These are phyloP conservation scores for Bombus superbus DNA, from an alignment of 1,140 invertebrate genomes.

Conservation along the genomic window DNA sequence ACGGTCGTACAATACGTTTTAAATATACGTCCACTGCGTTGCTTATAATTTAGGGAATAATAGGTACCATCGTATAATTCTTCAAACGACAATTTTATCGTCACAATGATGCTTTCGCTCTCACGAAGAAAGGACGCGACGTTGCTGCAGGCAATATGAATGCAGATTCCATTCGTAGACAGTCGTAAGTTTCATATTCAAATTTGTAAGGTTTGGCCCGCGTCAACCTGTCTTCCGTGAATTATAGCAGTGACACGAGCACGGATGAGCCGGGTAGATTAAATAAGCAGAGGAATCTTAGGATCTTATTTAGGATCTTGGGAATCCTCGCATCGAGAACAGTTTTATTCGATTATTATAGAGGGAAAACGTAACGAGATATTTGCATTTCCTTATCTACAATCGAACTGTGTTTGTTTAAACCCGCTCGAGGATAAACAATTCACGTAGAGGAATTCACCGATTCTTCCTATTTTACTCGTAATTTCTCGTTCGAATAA, in stretches of 20 bases:
- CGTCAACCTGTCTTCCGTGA: constrained; percentile 45
- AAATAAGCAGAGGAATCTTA: constrained; percentile 26
- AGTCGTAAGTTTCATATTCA: constrained; percentile 65
- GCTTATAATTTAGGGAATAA: constrained; percentile 11
- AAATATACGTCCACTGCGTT: neutral
- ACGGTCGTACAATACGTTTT: neutral
- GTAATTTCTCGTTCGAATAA: no score
- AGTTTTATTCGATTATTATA: neutral
- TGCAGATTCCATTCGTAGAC: constrained; percentile 57
- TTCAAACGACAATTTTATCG: constrained; percentile 40
- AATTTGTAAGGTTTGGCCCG: constrained; percentile 53
- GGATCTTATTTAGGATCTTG: neutral
- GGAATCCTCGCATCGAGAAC: constrained; percentile 11
- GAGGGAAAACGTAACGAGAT: neutral
- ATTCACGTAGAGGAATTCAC: no score
- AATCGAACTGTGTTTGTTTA: no score
- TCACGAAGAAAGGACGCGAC: constrained; percentile 5
- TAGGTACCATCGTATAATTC: neutral
- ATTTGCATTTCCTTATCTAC: no score
- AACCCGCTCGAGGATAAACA: no score
- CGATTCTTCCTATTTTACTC: no score
- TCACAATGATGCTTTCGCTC: constrained; percentile 22
- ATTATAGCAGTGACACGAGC: constrained; percentile 58
- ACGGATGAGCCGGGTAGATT: constrained; percentile 48
- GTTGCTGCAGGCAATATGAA: constrained; percentile 46